phyloP scores from a whole-genome alignment of 2,888 invertebrate species.

The Biston betularia region DNA sequence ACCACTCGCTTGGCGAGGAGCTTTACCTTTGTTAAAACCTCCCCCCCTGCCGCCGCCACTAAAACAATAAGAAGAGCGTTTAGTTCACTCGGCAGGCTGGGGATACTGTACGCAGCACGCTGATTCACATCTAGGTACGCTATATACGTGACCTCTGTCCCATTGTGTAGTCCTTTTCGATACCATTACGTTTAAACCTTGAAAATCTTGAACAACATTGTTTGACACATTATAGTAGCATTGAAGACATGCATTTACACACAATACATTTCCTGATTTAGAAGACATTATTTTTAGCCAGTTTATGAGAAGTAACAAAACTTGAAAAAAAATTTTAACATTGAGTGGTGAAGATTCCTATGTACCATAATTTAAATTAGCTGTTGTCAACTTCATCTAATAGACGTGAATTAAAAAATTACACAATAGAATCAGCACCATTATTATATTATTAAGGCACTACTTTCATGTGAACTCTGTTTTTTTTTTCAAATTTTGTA shows the following conservation, averaged over 20 bases:
- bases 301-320: constrained; percentile 6
- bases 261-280: constrained; percentile 21
- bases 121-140: constrained; percentile 83
- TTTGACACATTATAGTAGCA: constrained; percentile 65
- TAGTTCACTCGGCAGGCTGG: constrained; percentile 89
- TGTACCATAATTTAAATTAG: not conserved
- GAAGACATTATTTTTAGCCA: constrained; percentile 18
- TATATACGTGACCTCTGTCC: constrained; percentile 80
- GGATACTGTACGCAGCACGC: constrained; percentile 85
- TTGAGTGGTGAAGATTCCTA: not conserved
- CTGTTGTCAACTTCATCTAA: not conserved
- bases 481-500: constrained; percentile 22
- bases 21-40: constrained; percentile 99
- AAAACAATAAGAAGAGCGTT: constrained; percentile 94
- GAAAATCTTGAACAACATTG: constrained; percentile 81
- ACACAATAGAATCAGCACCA: not conserved
- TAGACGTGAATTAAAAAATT: not conserved
- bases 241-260: constrained; percentile 62
- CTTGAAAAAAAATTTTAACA: constrained; percentile 29
- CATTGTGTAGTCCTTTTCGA: constrained; percentile 86
- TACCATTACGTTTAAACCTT: constrained; percentile 83
- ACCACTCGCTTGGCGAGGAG: constrained; percentile 91
- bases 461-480: no score
- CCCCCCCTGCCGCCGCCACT: constrained; percentile 97
- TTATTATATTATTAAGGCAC: no score